Evolutionary conservation across 2,113 vertebrate species (phyloP).

Genomic region (Oncorhynchus nerka): DNA sequence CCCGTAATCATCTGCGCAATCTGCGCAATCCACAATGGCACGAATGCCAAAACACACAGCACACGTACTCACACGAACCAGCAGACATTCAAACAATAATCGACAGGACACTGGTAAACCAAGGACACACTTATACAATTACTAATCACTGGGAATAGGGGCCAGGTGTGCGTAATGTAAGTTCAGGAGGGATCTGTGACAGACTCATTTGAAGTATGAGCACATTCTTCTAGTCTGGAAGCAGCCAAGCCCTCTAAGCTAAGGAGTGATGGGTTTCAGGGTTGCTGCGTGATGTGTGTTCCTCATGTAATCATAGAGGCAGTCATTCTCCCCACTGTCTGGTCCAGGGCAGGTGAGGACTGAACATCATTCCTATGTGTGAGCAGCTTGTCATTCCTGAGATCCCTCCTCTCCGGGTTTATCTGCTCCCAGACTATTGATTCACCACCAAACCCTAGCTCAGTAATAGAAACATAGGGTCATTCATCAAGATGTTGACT

Average conservation of each 20-base stretch:
- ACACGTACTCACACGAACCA: too few relatives aligned
- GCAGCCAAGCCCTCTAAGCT: constrained; percentile 18
- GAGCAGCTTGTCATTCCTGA: constrained; percentile 21
- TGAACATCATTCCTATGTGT: constrained; percentile 32
- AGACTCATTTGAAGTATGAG: constrained; percentile 20
- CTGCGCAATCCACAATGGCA: too few relatives aligned
- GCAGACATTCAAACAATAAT: too few relatives aligned
- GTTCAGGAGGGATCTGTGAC: too few relatives aligned
- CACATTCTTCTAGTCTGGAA: constrained; percentile 18
- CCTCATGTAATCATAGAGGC: constrained; percentile 40
- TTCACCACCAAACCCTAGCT: constrained; percentile 26
- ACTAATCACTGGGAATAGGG: too few relatives aligned
- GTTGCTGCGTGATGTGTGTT: constrained; percentile 23
- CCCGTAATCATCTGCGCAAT: too few relatives aligned
- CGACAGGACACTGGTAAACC: too few relatives aligned
- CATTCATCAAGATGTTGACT: constrained; percentile 47
- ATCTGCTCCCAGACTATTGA: constrained; percentile 44
- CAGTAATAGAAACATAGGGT: constrained; percentile 8
- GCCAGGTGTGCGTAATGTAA: too few relatives aligned
- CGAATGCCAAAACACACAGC: too few relatives aligned
- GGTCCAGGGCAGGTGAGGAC: constrained; percentile 7
- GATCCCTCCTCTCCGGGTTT: constrained; percentile 16
- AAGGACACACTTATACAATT: too few relatives aligned
- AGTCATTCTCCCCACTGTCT: constrained; percentile 14
- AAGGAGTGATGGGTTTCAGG: constrained; percentile 24